These are phyloP conservation scores for Lepus townsendii DNA, from an alignment of 2,797 vertebrate species.

Conservation along the genomic window DNA sequence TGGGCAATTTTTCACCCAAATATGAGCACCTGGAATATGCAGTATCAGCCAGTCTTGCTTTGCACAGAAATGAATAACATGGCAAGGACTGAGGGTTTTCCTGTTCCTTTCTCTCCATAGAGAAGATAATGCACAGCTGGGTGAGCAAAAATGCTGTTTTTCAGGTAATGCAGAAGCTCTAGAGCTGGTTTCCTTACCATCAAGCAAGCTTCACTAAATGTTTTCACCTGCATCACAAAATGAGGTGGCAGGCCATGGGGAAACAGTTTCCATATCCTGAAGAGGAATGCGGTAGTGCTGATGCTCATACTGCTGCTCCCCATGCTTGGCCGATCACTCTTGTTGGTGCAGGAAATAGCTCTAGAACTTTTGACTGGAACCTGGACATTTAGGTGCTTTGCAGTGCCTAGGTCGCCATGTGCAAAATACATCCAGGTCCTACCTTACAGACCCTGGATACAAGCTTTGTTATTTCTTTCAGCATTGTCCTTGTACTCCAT, in stretches of 20 bases:
- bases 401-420: slow-evolving; percentile 71
- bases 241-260: slow-evolving; percentile 92
- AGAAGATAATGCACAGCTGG: slow-evolving; percentile 94
- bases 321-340: slow-evolving; percentile 93
- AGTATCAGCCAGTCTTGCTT: slow-evolving; percentile 95
- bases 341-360: slow-evolving; percentile 90
- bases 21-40: slow-evolving; percentile 95
- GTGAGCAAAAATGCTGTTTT: slow-evolving; percentile 90
- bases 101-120: slow-evolving; percentile 94
- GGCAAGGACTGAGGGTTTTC: slow-evolving; percentile 97
- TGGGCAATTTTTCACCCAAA: slow-evolving; percentile 96
- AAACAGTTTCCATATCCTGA: slow-evolving; percentile 90
- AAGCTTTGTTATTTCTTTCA: no score
- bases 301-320: slow-evolving; percentile 89
- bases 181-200: slow-evolving; percentile 95
- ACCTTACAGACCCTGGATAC: slow-evolving; percentile 83
- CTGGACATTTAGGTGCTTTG: slow-evolving; percentile 85
- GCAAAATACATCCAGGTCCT: slow-evolving; percentile 84
- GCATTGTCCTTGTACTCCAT: no score
- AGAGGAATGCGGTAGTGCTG: slow-evolving; percentile 92
- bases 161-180: slow-evolving; percentile 93
- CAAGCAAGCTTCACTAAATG: slow-evolving; percentile 94
- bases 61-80: slow-evolving; percentile 94
- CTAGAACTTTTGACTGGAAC: slow-evolving; percentile 69
- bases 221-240: slow-evolving; percentile 95